Base-by-base conservation (phyloP, 2,113 vertebrate genomes). In the Zeus faber region DNA sequence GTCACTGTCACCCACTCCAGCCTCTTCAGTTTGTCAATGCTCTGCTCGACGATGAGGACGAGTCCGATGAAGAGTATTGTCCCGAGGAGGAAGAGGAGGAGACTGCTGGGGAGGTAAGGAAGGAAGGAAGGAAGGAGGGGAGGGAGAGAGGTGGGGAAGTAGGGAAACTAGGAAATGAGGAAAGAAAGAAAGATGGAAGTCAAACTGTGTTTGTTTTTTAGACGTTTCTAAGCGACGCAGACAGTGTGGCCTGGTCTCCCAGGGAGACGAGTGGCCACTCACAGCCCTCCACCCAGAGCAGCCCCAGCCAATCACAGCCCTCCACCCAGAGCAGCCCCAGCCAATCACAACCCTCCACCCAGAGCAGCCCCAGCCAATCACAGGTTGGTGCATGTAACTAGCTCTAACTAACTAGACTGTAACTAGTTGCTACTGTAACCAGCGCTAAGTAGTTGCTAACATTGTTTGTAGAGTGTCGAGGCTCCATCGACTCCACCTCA, bases 21-120 rank as follows among this genome's bases (percentile, higher is more conserved):
- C 88, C 87, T 1, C 93, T 94, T 45, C 95, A 98, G 77, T 99
- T 99, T 72, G 93, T 98, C n/a, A 94, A 99, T 72, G 98, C 98
- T 53, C 89, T 91, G 1, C 89, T 99, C 0, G 92, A 96, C 70
- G 96, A 98, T 29, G 94, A 97, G 1, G 97, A 98, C 21, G 96
- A 98, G 59, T 95, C 95, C 17, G 97, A 98, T 80, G 96, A 98
- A 74, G 96, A 98, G 56, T 99, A 99, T 74, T 92, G 92, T 59
- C 97, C 96, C 14, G 93, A 95, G 0, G 95, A 98, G 18, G 33
- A 37, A 37, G 96, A 95, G 29, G 93, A 97, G 27, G 95, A 96
- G 67, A 98, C 95, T 0, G 88, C 92, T 2, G 95, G 98, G 37
- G 96, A 98, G 89, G 95, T 93, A 21, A 31, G 48, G 13, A 35